A percentile compares a stretch with the other conserved stretches of the same genome.
These are phyloP conservation scores for Vollenhovia emeryi DNA, from an alignment of 1,140 invertebrate species.

Conservation along the genomic window DNA sequence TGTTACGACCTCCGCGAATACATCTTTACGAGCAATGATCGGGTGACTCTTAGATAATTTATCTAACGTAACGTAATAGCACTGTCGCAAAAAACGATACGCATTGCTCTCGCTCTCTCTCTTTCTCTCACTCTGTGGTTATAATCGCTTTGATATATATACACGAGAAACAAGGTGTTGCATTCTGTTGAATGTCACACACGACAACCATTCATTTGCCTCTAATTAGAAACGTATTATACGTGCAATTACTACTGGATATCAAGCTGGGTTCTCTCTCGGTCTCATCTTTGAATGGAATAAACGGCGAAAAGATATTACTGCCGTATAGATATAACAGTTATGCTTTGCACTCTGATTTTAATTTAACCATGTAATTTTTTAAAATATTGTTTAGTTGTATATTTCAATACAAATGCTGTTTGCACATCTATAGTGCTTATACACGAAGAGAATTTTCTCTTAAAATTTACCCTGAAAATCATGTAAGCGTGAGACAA, in stretches of 20 bases:
- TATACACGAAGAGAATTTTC: no score
- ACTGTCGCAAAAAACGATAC: neutral
- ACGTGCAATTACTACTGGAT: conserved; percentile 10
- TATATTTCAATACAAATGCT: neutral
- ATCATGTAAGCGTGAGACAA: no score
- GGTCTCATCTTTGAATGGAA: neutral
- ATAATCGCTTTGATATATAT: neutral
- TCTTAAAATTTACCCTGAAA: no score
- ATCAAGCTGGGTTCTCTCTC: neutral
- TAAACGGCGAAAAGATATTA: conserved; percentile 7
- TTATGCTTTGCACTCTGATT: no score
- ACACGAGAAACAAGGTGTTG: neutral
- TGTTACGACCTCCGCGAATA: conserved; percentile 34
- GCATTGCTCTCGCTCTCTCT: conserved; percentile 4
- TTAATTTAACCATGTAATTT: neutral
- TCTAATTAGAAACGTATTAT: conserved; percentile 23
- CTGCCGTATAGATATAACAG: neutral
- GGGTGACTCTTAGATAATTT: conserved; percentile 49
- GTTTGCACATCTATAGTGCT: neutral
- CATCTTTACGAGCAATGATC: conserved; percentile 51
- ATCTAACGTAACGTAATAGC: conserved; percentile 46
- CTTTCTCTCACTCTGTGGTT: no score
- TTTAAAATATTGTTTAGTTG: neutral
- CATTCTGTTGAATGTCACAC: conserved; percentile 14
- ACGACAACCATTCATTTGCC: neutral